Base-by-base conservation (phyloP, 2,888 invertebrate species). In the Timema podura region DNA sequence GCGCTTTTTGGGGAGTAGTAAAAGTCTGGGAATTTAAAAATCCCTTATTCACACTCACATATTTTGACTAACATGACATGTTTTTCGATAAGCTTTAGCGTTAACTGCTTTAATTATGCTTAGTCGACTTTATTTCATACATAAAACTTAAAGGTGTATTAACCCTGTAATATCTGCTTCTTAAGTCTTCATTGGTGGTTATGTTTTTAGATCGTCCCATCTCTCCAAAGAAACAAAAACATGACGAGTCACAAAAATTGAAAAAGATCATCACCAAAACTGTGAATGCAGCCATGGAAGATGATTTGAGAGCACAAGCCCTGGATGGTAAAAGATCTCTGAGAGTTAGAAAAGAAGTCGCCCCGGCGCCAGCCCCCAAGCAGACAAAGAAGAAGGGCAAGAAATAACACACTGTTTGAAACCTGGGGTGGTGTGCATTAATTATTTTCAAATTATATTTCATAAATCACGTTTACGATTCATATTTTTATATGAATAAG, bases 281-380 rank as follows among this genome's bases (percentile, higher is more conserved):
- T 78, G 87, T 91, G n/a, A 90, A 91, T 77, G 87, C 86, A 76
- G 84, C 87, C 5, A 86, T 88, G 67, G 91, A 91, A 78, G 80
- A 88, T 74, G 89, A 90, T 79, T 82, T 91, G 64, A 80, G 90
- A 67, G 83, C 87, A 2, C 79, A 84, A 71, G 88, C 89, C 0
- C 76, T 78, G n/a, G 80, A 81, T 59, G 79, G 81, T 0, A 80
- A 78, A 67, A 80, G 83, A 51, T 72, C 72, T 30, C 70, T 74
- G 11, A 15, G 69, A 5, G 66, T 71, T n/a, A 72, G 71, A 59
- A 68, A 70, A 45, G 54, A 68, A 54, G 65, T 69, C 5, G 44
- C 70, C 15, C 16, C 68, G 8, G 61, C 61, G 44, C 61, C 61
- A 6, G 61, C 61, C 61, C 44, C 64, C 68, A 51, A 68, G 59